Conservation (phyloP, 2,113 vertebrate genomes). For the Alectura lathami region DNA sequence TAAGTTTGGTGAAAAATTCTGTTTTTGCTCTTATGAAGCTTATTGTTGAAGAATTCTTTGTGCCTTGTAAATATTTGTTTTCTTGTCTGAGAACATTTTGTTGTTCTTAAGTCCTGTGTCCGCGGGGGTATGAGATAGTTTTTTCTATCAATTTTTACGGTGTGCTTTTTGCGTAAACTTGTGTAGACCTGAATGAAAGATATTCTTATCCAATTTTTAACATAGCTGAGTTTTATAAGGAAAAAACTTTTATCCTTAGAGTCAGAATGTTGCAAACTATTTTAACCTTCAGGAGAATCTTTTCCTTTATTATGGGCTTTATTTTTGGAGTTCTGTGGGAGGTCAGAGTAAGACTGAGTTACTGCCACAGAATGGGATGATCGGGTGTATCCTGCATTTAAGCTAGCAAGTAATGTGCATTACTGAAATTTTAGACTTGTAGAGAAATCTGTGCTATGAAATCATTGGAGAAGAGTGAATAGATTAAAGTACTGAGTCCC, state of each 20-base stretch:
- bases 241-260: not conserved
- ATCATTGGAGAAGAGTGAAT: not conserved
- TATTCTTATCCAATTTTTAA: not conserved
- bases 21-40: not conserved
- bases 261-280: not conserved
- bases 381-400: not conserved
- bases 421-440: not conserved
- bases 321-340: not conserved
- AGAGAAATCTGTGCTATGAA: not conserved
- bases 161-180: not conserved
- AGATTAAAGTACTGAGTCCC: not conserved
- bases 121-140: not conserved
- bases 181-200: not conserved
- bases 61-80: not conserved
- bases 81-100: not conserved
- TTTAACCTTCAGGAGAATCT: not conserved
- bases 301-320: not conserved
- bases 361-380: not conserved
- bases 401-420: not conserved
- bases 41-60: not conserved
- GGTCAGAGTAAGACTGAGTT: not conserved
- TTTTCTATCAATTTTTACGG: not conserved
- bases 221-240: not conserved
- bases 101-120: not conserved
- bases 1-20: not conserved